phyloP scores from a whole-genome alignment of 1,140 invertebrate species.

The Phenacoccus solenopsis region DNA sequence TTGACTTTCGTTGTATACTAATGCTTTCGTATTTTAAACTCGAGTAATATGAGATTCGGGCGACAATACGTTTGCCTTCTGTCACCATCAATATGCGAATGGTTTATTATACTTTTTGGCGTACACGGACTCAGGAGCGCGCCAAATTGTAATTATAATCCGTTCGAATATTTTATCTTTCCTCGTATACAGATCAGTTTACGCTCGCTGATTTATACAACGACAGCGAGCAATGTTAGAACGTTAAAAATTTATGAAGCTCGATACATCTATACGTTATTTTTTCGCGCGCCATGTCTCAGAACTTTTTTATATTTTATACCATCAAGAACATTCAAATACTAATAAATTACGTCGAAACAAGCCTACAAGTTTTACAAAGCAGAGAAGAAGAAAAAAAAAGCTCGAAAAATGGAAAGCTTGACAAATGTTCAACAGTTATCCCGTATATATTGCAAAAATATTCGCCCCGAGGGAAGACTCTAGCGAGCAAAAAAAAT shows the following conservation, averaged over 20 bases:
- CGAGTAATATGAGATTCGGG: too few species aligned
- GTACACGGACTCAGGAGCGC: too few species aligned
- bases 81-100: too few species aligned
- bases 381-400: neutral
- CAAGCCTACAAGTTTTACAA: constrained; percentile 6
- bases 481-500: neutral
- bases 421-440: constrained; percentile 18
- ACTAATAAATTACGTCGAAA: constrained; percentile 2
- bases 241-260: too few species aligned
- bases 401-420: neutral
- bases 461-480: constrained; percentile 7
- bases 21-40: too few species aligned
- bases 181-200: neutral
- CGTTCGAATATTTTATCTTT: neutral
- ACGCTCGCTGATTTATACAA: too few species aligned
- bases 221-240: too few species aligned
- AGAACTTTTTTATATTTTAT: constrained; percentile 3
- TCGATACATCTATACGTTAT: neutral
- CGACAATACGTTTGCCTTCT: too few species aligned
- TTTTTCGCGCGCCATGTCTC: neutral
- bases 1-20: too few species aligned
- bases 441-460: constrained; percentile 15
- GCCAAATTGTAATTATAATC: neutral
- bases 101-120: too few species aligned
- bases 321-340: constrained; percentile 12